Evolutionary conservation across 2,888 invertebrate species (phyloP).

Genomic region (Troides oblongomaculatus): DNA sequence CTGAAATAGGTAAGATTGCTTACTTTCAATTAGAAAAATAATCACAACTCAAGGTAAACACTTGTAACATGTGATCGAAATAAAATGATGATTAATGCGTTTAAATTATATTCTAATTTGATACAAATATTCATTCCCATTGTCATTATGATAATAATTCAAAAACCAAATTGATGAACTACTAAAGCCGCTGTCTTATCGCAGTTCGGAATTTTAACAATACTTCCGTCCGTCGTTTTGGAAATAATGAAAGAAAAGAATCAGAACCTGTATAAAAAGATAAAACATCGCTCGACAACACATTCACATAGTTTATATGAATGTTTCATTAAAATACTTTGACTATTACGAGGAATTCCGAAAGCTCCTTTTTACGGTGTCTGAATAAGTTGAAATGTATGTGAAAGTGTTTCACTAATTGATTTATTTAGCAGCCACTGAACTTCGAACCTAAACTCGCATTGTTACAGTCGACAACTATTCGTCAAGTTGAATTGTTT

Average conservation of each 20-base stretch:
- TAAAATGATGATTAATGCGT: background rate
- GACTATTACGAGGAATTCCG: slow-evolving; percentile 62
- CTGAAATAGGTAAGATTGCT: too few species aligned
- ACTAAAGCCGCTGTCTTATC: slow-evolving; percentile 16
- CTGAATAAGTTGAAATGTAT: slow-evolving; percentile 44
- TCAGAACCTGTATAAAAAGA: slow-evolving; percentile 45
- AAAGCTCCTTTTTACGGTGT: slow-evolving; percentile 53
- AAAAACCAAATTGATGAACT: slow-evolving; percentile 1
- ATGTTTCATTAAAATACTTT: slow-evolving; percentile 73
- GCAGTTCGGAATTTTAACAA: slow-evolving; percentile 62
- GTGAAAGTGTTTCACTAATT: slow-evolving; percentile 34
- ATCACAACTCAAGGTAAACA: too few species aligned
- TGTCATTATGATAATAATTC: background rate
- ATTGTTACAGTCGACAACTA: slow-evolving; percentile 24
- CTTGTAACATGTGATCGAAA: background rate
- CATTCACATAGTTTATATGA: slow-evolving; percentile 53
- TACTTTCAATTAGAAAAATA: too few species aligned
- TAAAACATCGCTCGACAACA: slow-evolving; percentile 34
- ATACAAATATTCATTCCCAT: background rate
- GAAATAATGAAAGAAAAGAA: slow-evolving; percentile 43
- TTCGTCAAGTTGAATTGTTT: slow-evolving; percentile 14
- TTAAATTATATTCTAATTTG: too few species aligned
- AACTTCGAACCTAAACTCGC: slow-evolving; percentile 25
- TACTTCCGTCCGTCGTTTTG: slow-evolving; percentile 56
- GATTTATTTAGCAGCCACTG: slow-evolving; percentile 24